phyloP scores from a whole-genome alignment of 2,113 vertebrate genomes.

The Notiomystis cincta region DNA sequence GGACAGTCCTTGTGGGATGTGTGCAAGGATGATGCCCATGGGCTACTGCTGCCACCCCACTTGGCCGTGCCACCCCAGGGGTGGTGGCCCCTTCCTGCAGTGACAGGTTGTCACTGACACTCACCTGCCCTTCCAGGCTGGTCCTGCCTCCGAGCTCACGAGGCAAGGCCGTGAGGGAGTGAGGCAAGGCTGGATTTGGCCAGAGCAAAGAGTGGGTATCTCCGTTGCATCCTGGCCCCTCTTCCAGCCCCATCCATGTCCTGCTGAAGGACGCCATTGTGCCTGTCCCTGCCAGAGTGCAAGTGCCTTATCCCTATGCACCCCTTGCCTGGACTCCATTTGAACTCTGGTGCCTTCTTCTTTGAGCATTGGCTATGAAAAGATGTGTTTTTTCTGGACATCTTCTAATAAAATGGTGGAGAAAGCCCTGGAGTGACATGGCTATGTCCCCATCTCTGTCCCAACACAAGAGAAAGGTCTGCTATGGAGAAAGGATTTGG shows the following conservation, averaged over 20 bases:
- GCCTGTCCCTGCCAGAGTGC: not conserved
- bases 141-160: not conserved
- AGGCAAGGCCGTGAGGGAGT: not conserved
- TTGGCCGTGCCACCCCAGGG: not conserved
- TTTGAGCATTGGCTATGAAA: not conserved
- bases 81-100: not conserved
- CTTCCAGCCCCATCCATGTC: not conserved
- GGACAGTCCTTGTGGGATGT: not conserved
- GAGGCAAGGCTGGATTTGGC: not conserved
- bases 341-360: not conserved
- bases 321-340: not conserved
- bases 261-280: not conserved
- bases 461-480: not conserved
- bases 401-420: conserved; percentile 48
- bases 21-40: not conserved
- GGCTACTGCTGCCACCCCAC: not conserved
- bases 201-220: not conserved
- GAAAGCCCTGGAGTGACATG: not conserved
- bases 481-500: not conserved
- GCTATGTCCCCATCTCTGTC: not conserved
- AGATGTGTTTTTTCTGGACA: conserved; percentile 22
- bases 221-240: not conserved
- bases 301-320: not conserved
- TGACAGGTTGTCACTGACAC: not conserved
- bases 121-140: not conserved